Percentiles rank a stretch among this genome's conserved stretches.
These are phyloP conservation scores for Xylota segnis DNA, from an alignment of 2,888 invertebrate species.

Conservation along the genomic window DNA sequence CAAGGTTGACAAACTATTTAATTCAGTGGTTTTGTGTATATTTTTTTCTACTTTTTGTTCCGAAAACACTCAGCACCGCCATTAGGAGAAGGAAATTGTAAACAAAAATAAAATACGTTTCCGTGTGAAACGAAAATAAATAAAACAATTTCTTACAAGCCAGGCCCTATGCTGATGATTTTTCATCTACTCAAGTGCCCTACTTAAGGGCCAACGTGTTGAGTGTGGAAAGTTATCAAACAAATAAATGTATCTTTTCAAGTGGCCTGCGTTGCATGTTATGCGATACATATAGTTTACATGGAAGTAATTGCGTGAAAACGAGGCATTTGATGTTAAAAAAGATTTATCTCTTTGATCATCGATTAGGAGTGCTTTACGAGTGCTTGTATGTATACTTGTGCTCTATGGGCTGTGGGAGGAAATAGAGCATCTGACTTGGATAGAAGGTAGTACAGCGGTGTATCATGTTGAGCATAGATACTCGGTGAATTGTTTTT, in stretches of 20 bases:
- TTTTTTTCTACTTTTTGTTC: not conserved
- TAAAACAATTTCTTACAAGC: not conserved
- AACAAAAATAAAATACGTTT: slow-evolving; percentile 3
- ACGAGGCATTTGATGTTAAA: not conserved
- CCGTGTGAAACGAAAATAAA: slow-evolving; percentile 3
- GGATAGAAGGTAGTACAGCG: no score
- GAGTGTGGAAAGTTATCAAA: slow-evolving; percentile 2
- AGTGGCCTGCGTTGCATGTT: not conserved
- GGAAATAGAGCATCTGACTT: no score
- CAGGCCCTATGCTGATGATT: not conserved
- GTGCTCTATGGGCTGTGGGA: no score
- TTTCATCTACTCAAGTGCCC: not conserved
- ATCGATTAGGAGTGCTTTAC: not conserved
- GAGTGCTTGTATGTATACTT: no score
- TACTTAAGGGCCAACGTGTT: slow-evolving; percentile 6
- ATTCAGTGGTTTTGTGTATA: slow-evolving; percentile 1
- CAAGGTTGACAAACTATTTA: slow-evolving; percentile 28
- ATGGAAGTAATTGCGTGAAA: not conserved
- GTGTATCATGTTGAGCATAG: no score
- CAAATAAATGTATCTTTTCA: not conserved
- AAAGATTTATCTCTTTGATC: not conserved
- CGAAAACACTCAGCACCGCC: slow-evolving; percentile 26
- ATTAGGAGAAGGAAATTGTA: slow-evolving; percentile 7
- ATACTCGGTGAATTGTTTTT: no score
- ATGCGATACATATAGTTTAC: not conserved